Evolutionary conservation across 2,888 invertebrate species (phyloP), one percentile per base, ranked within the genome.

Genomic region (Nudaria mundana): DNA sequence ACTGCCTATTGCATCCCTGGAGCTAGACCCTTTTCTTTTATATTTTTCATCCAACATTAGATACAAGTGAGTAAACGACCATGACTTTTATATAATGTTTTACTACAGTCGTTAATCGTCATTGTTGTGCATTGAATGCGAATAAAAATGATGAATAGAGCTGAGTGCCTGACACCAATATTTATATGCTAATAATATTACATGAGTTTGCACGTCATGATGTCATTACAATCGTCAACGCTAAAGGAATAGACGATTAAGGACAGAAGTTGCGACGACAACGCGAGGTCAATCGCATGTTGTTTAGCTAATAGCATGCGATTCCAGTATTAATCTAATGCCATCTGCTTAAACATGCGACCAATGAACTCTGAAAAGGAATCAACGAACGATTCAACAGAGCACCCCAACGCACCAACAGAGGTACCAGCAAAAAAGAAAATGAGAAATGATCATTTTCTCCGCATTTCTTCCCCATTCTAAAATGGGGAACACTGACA

Each of bases 331-430:
- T 63, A 66, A 39, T 47, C 29, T 35, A 14, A 24, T 29, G 40
- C 34, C 73, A 71, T 70, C 71, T 77, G 75, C 64, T 68, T 67
- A 76, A 78, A 78, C 67, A 72, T 49, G 59, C 76, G 81, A 75
- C 61, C 82, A 62, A 76, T 83, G 85, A 83, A 84, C 85, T 66
- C 40, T 63, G 56, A 15, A 35, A 41, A 35, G 15, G 42, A 46
- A 66, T 65, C n/a, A n/a, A n/a, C n/a, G n/a, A n/a, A n/a, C n/a
- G n/a, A n/a, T n/a, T n/a, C n/a, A n/a, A n/a, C n/a, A n/a, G n/a
- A n/a, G n/a, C n/a, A n/a, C n/a, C n/a, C n/a, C n/a, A n/a, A n/a
- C n/a, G n/a, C n/a, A n/a, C n/a, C n/a, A n/a, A n/a, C n/a, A n/a
- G n/a, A n/a, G n/a, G n/a, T n/a, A n/a, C n/a, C n/a, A n/a, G n/a